These are phyloP conservation scores for Aldabrachelys gigantea DNA, from an alignment of 2,113 vertebrate genomes.

Conservation along the genomic window DNA sequence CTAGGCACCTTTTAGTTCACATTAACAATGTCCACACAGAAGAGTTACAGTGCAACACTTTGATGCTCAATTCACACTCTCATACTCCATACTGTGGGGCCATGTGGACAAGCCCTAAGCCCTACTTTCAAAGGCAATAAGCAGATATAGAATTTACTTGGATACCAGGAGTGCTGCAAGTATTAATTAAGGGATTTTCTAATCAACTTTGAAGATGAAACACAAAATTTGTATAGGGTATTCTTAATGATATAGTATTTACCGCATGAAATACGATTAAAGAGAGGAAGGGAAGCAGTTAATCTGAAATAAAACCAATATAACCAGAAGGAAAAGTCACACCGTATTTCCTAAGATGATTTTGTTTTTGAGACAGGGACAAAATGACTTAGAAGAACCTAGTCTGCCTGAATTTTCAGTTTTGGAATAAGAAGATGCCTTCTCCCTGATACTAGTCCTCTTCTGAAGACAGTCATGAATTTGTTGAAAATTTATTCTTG, in stretches of 20 bases:
- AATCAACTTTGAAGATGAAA: neutral
- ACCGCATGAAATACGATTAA: neutral
- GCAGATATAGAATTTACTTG: neutral
- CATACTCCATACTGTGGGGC: neutral
- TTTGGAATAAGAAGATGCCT: neutral
- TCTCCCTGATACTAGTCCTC: slow-evolving; percentile 2
- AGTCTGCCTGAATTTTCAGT: neutral
- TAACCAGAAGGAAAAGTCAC: slow-evolving; percentile 12
- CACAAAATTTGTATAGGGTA: neutral
- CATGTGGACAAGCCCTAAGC: neutral
- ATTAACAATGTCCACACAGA: neutral
- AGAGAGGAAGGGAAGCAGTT: neutral
- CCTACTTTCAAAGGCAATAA: neutral
- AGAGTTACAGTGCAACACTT: neutral
- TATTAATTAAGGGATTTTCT: neutral
- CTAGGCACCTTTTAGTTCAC: neutral
- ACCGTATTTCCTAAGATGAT: neutral
- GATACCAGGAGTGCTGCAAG: neutral
- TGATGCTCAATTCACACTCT: neutral
- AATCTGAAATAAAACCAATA: neutral
- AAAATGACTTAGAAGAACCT: slow-evolving; percentile 16
- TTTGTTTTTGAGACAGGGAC: neutral
- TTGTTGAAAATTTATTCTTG: neutral
- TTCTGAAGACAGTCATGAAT: slow-evolving; percentile 22
- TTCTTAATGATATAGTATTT: neutral